Base-by-base conservation (phyloP, 2,888 invertebrate genomes). In the Plebejus melissa region DNA sequence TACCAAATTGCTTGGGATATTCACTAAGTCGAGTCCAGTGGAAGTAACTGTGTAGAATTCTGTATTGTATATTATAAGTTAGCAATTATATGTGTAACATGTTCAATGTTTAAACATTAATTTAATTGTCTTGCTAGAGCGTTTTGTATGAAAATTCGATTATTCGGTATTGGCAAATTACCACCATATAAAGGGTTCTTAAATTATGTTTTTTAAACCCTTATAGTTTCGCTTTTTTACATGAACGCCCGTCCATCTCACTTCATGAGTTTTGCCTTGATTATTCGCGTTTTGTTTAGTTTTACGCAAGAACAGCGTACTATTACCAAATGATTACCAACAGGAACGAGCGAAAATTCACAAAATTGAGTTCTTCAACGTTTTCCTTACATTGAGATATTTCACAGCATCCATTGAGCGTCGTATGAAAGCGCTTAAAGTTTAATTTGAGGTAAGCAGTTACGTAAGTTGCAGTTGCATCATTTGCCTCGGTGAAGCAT, bases 391-490 rank as follows among this genome's bases (percentile, higher is more conserved):
- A 58, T 58, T 58, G 22, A 60, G 60, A 4, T 28, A 28, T 28
- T 22, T 54, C 4, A 16, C 28, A 22, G 60, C 28, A 60, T 11
- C 28, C 54, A 54, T 54, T 60, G 9, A 58, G 7, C 22, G n/a
- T 7, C 4, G 58, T 22, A 58, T 9, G 6, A 22, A 58, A 60
- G 60, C 60, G 60, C 32, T 65, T 65, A 65, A 65, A 65, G 22
- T 65, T 65, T 65, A 65, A 65, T 32, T 65, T 65, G 65, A 65
- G 28, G 60, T 60, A 60, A 60, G 65, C 65, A 13, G 65, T 65
- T 65, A 36, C 32, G 65, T 36, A 65, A 65, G 65, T 65, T 32
- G 36, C 32, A 65, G 65, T 32, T 32, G 65, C 65, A 65, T 65
- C 32, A 32, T 22, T 65, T 16, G 65, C 65, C 65, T 32, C 32